phyloP scores from a whole-genome alignment of 2,113 vertebrate genomes.

The Labeo rohita region DNA sequence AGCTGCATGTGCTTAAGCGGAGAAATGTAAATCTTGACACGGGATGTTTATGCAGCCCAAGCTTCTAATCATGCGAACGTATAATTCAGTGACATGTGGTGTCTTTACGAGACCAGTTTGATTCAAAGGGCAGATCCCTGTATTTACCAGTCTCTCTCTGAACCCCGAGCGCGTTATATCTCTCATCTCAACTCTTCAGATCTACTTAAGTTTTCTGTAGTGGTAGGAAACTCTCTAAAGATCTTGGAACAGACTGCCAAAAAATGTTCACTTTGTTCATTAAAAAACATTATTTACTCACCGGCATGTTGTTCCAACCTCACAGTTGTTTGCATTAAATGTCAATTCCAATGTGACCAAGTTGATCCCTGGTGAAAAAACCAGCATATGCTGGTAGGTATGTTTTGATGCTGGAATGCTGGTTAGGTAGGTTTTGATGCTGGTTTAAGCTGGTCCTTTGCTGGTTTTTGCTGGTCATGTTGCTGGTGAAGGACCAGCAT shows the following conservation, averaged over 20 bases:
- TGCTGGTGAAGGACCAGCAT: too few relatives aligned
- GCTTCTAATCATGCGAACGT: constrained; percentile 82
- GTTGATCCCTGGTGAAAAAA: too few relatives aligned
- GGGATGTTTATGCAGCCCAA: constrained; percentile 80
- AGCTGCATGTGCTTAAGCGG: constrained; percentile 80
- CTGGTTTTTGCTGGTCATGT: too few relatives aligned
- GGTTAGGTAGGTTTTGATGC: too few relatives aligned
- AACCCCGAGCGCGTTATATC: constrained; percentile 66
- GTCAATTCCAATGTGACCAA: neutral
- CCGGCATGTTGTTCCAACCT: neutral
- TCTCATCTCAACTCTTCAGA: constrained; percentile 63
- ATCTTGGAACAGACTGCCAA: neutral
- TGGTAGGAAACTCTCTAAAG: constrained; percentile 1
- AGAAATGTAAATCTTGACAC: constrained; percentile 81
- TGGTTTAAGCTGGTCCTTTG: too few relatives aligned
- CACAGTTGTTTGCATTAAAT: neutral
- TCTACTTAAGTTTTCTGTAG: constrained; percentile 60
- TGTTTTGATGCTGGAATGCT: too few relatives aligned
- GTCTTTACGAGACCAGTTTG: constrained; percentile 79
- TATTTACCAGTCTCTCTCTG: constrained; percentile 75
- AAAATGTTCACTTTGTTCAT: neutral
- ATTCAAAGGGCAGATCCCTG: constrained; percentile 80
- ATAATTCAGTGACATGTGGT: constrained; percentile 80
- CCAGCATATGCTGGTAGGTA: too few relatives aligned
- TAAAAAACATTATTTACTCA: constrained; percentile 3